Percentiles rank a stretch among this genome's conserved stretches.
Evolutionary conservation across 2,888 invertebrate species (phyloP).

Genomic region (Ormyrus pomaceus): DNA sequence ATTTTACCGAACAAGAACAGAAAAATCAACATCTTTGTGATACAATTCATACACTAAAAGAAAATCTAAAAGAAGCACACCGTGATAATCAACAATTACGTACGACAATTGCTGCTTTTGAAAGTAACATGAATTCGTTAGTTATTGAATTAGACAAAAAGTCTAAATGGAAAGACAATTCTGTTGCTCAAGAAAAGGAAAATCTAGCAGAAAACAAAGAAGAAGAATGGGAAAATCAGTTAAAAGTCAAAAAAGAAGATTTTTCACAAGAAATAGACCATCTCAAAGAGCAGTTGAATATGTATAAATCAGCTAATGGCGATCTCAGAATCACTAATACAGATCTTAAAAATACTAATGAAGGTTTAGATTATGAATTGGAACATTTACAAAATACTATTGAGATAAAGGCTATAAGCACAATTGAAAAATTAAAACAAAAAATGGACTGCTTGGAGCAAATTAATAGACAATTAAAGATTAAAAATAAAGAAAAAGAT

Average conservation of each 20-base stretch:
- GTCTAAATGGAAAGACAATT: too few relatives aligned
- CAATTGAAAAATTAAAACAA: constrained; percentile 70
- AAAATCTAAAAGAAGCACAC: constrained; percentile 62
- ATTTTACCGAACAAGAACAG: constrained; percentile 62
- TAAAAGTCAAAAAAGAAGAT: constrained; percentile 61
- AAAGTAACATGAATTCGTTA: constrained; percentile 63
- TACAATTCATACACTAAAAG: constrained; percentile 54
- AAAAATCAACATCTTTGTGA: constrained; percentile 44
- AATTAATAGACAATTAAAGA: too few relatives aligned
- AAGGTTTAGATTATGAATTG: constrained; percentile 65
- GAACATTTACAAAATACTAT: constrained; percentile 71
- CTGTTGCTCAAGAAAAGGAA: constrained; percentile 47
- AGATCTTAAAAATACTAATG: constrained; percentile 41
- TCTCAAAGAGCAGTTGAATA: too few relatives aligned
- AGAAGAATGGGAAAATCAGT: constrained; percentile 62
- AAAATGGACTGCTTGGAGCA: too few relatives aligned
- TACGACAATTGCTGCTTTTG: constrained; percentile 63
- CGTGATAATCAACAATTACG: constrained; percentile 65
- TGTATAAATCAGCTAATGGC: too few relatives aligned
- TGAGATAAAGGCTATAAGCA: constrained; percentile 66
- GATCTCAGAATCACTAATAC: too few relatives aligned
- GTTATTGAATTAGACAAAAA: constrained; percentile 58
- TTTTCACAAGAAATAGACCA: constrained; percentile 60
- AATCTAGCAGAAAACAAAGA: constrained; percentile 62
- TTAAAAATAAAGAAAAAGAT: too few relatives aligned